Base-by-base conservation (phyloP, 2,113 vertebrate species). In the Oriolus oriolus region DNA sequence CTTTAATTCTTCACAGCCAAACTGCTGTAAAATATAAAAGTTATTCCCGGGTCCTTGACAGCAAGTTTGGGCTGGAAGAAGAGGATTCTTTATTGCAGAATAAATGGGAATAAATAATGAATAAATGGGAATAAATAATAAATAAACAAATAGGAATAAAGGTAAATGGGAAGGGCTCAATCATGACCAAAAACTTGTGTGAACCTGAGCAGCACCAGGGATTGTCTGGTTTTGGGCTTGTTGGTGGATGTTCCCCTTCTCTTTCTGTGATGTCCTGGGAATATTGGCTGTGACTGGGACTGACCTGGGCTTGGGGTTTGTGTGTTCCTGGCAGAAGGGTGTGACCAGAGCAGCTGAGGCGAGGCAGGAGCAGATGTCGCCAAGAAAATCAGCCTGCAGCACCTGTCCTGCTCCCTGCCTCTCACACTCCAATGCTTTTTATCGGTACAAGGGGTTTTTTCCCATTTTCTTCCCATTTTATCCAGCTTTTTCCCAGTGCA, bases 371-470 rank as follows among this genome's bases (percentile, higher is more conserved):
- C 45, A 33, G 10, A 18, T 41, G 22, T 9, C 44, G 7, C 1
- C 2, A 35, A 87, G 60, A 54, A 95, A 63, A 87, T 11, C 26
- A 24, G 3, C 16, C 3, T 56, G n/a, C n/a, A 47, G 49, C 33
- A 35, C 33, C 53, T 75, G 28, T 80, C 49, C 9, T 31, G 35
- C 49, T 54, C 18, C 18, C 47, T 59, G 20, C 27, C n/a, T 81
- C 18, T 45, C 6, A 3, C 4, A 53, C 16, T 27, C 54, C 39
- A 16, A 21, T 19, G 28, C 7, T 44, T 70, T 53, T 50, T 41
- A 21, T 16, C 39, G 39, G 4, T 7, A 20, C 7, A 2, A 57
- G 10, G 10, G 4, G 3, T 0, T 2, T 26, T 13, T 75, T 3
- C 14, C 27, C 26, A 19, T 35, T 69, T 87, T 60, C 28, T 84